These are phyloP conservation scores for Sminthurides aquaticus DNA, from an alignment of 2,888 invertebrate species.

Conservation along the genomic window DNA sequence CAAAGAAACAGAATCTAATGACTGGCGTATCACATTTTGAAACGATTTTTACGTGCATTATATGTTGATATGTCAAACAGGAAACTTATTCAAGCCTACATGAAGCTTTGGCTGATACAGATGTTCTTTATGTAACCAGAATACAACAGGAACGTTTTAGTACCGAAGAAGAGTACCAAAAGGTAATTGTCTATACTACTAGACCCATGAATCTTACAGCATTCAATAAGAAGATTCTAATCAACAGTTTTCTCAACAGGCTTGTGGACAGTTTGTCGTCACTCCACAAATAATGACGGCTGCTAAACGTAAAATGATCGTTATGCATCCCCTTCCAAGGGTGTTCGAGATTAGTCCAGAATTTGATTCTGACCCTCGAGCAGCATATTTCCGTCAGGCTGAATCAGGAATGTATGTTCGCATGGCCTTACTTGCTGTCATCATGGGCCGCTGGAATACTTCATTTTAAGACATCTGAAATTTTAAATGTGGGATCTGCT, in stretches of 20 bases:
- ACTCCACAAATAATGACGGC: slow-evolving; percentile 93
- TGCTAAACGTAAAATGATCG: slow-evolving; percentile 87
- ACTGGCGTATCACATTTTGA: background rate
- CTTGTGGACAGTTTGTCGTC: slow-evolving; percentile 77
- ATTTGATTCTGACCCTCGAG: slow-evolving; percentile 87
- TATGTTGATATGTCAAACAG: too few relatives aligned
- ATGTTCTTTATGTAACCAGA: slow-evolving; percentile 96
- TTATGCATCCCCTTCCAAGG: slow-evolving; percentile 94
- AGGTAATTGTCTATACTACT: slow-evolving; percentile 55
- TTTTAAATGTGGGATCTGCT: too few relatives aligned
- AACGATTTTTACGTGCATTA: too few relatives aligned
- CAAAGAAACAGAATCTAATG: slow-evolving; percentile 1
- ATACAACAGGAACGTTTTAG: slow-evolving; percentile 90
- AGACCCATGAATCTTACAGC: too few relatives aligned
- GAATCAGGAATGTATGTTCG: slow-evolving; percentile 97
- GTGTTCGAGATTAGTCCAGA: slow-evolving; percentile 89
- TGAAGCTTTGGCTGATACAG: slow-evolving; percentile 81
- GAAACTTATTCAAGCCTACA: slow-evolving; percentile 54
- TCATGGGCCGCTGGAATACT: slow-evolving; percentile 56
- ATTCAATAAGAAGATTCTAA: too few relatives aligned
- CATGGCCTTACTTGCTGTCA: slow-evolving; percentile 92
- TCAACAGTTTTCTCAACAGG: slow-evolving; percentile 52
- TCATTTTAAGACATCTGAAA: background rate
- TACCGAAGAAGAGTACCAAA: slow-evolving; percentile 73
- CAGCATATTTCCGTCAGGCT: slow-evolving; percentile 97